Percentiles rank a stretch among this genome's conserved stretches.
Conservation (phyloP, 2,797 vertebrate genomes). For the Anas flavirostris region DNA sequence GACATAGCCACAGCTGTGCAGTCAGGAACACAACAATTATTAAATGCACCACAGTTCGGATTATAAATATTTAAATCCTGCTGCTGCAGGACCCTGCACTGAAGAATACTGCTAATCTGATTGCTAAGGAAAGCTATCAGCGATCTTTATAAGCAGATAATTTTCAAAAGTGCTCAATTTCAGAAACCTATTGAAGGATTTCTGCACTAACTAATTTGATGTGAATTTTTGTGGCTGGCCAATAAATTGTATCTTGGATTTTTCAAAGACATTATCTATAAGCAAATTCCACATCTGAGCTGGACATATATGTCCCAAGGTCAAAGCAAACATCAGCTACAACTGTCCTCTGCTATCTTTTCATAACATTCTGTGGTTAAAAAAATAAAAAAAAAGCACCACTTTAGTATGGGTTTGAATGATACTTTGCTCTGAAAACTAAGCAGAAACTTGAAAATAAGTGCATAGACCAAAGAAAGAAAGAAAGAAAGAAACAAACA, state of each 20-base stretch:
- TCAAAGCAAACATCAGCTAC: neutral
- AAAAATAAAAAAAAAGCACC: neutral
- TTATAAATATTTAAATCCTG: neutral
- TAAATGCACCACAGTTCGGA: neutral
- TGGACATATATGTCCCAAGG: neutral
- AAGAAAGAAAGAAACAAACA: neutral
- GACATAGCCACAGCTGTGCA: rapidly evolving
- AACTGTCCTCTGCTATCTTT: neutral
- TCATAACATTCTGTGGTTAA: neutral
- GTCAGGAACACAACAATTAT: neutral
- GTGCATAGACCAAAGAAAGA: neutral
- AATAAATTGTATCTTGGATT: neutral
- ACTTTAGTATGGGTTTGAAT: neutral
- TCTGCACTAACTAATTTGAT: neutral
- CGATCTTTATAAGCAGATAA: neutral
- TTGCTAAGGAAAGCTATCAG: neutral
- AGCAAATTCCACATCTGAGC: neutral
- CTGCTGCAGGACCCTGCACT: neutral
- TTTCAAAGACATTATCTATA: neutral
- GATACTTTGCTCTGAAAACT: neutral
- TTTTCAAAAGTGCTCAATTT: neutral
- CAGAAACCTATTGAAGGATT: neutral
- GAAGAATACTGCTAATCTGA: neutral
- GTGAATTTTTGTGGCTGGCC: neutral
- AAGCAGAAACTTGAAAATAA: neutral